A percentile compares a stretch with the other conserved stretches of the same genome.
phyloP scores from a whole-genome alignment of 1,140 invertebrate genomes.

The Hirudo medicinalis region DNA sequence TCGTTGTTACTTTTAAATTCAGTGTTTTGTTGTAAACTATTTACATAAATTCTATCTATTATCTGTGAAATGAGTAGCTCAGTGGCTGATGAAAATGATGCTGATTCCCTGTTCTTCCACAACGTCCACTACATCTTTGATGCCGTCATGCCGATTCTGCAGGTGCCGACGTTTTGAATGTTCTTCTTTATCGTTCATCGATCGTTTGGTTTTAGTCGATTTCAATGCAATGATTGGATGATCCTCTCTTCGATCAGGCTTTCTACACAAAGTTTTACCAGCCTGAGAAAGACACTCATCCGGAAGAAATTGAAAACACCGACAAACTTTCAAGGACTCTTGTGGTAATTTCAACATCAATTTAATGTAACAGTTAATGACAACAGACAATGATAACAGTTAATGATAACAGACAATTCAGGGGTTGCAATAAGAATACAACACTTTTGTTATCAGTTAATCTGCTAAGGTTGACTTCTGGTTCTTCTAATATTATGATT shows the following conservation, averaged over 20 bases:
- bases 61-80: constrained; percentile 24
- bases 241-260: constrained; percentile 18
- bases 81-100: constrained; percentile 30
- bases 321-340: constrained; percentile 23
- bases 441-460: too few relatives aligned
- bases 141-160: constrained; percentile 36
- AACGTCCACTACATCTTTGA: constrained; percentile 37
- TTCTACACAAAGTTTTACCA: constrained; percentile 25
- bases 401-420: too few relatives aligned
- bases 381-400: too few relatives aligned
- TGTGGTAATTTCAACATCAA: constrained; percentile 16
- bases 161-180: constrained; percentile 26
- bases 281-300: constrained; percentile 23
- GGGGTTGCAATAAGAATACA: too few relatives aligned
- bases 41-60: neutral
- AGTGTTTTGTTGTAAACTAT: neutral
- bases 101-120: constrained; percentile 29
- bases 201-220: too few relatives aligned
- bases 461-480: too few relatives aligned
- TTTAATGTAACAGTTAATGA: too few relatives aligned
- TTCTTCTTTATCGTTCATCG: neutral
- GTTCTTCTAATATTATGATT: too few relatives aligned
- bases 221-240: neutral
- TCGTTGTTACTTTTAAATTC: neutral
- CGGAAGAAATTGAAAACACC: constrained; percentile 23